Evolutionary conservation across 1,140 invertebrate genomes (phyloP), one percentile per base, ranked within the genome.

Genomic region (Mya arenaria): DNA sequence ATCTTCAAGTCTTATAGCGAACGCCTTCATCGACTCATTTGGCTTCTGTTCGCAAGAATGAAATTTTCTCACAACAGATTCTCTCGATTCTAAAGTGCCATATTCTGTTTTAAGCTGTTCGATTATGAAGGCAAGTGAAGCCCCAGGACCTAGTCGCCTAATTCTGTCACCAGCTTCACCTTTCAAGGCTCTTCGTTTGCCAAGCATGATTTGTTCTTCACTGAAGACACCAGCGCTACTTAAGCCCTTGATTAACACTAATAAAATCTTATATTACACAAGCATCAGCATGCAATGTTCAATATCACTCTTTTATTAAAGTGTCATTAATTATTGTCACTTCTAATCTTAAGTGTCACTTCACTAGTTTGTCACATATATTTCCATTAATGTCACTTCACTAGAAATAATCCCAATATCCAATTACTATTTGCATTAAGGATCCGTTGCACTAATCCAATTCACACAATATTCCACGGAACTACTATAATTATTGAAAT

Each of bases 131-230:
- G 56, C 36, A 0, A 73, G 19, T 15, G 44, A 37, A n/a, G 37
- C 28, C 5, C 30, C 28, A 2, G 71, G 55, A 15, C 71, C 48
- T 58, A 58, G 25, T 58, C 71, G 23, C 23, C 55, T 73, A 1
- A 60, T 30, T 23, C 60, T 73, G 32, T 73, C 55, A 37, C 71
- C 32, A 15, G 71, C 71, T 23, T 13, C 28, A 23, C 71, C 71
- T 37, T 73, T 60, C 23, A 56, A 17, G 25, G 71, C 71, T 39
- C 71, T 34, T 37, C 55, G 30, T n/a, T 58, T 37, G 15, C 71
- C 71, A 19, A 58, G 55, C 19, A 73, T 28, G 23, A 73, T 73
- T 17, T 73, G 71, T 58, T 73, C 71, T 6, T 73, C 39, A 13
- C 32, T 58, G 23, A 73, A 73, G 0, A 73, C 44, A 28, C 48